phyloP scores from a whole-genome alignment of 2,113 vertebrate species.

The Mungos mungo region DNA sequence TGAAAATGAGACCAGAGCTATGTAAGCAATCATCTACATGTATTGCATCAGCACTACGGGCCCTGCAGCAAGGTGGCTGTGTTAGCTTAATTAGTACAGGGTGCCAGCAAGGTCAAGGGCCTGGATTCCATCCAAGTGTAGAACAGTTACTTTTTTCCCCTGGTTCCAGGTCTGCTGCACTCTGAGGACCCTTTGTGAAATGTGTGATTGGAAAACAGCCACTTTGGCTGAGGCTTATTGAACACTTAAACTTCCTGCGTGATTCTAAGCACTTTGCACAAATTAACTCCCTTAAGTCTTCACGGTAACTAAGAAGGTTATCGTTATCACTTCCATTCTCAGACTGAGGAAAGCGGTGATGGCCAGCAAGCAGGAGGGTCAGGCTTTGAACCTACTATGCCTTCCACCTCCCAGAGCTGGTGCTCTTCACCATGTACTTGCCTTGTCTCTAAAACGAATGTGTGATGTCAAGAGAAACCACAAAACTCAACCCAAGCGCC shows the following conservation, averaged over 20 bases:
- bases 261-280: not conserved
- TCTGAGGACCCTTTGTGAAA: not conserved
- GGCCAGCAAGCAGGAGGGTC: not conserved
- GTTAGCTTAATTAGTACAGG: not conserved
- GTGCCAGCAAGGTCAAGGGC: not conserved
- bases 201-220: not conserved
- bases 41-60: fast-evolving
- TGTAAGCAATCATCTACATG: not conserved
- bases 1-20: not conserved
- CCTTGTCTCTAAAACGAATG: not conserved
- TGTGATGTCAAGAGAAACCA: not conserved
- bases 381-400: not conserved
- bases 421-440: too few relatives aligned
- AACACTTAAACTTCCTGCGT: not conserved
- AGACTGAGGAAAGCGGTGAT: not conserved
- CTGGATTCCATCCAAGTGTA: not conserved
- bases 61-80: not conserved
- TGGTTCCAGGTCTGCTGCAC: not conserved
- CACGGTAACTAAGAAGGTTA: not conserved
- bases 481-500: not conserved
- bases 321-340: not conserved
- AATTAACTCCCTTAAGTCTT: not conserved
- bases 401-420: not conserved
- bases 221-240: not conserved
- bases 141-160: not conserved